These are phyloP conservation scores for Apocheima hispidaria DNA, from an alignment of 2,888 invertebrate genomes.

Conservation along the genomic window DNA sequence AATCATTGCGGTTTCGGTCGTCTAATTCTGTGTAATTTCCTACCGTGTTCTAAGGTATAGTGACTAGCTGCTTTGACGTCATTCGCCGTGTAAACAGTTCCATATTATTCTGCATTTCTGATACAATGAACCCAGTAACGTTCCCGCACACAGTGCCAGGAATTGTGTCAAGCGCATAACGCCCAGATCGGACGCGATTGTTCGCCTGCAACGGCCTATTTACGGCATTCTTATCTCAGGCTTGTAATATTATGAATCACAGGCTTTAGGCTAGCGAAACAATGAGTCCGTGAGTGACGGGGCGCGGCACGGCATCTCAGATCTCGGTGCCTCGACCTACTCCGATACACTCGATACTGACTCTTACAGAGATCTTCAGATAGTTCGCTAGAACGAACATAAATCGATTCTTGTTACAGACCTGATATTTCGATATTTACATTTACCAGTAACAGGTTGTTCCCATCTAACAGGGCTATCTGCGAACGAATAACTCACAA, in stretches of 20 bases:
- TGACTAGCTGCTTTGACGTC: conserved; percentile 46
- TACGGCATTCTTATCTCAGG: conserved; percentile 79
- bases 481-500: conserved; percentile 59
- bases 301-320: conserved; percentile 75
- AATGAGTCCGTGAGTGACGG: conserved; percentile 78
- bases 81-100: conserved; percentile 35
- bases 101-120: conserved; percentile 44
- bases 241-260: conserved; percentile 79
- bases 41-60: conserved; percentile 25
- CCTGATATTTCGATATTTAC: conserved; percentile 75
- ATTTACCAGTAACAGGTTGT: conserved; percentile 70
- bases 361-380: conserved; percentile 63
- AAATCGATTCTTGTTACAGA: conserved; percentile 79
- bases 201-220: conserved; percentile 79
- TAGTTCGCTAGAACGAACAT: conserved; percentile 75
- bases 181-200: conserved; percentile 63
- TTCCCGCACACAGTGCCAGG: conserved; percentile 57
- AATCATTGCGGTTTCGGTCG: conserved; percentile 39
- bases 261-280: conserved; percentile 71
- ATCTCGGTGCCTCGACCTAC: conserved; percentile 67
- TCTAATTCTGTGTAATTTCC: conserved; percentile 35
- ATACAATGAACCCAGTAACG: conserved; percentile 59
- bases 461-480: conserved; percentile 76
- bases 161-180: conserved; percentile 77
- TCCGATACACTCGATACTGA: conserved; percentile 54